Percentiles rank a stretch among this genome's conserved stretches.
Conservation (phyloP, 2,797 vertebrate species). For the Gila robusta region DNA sequence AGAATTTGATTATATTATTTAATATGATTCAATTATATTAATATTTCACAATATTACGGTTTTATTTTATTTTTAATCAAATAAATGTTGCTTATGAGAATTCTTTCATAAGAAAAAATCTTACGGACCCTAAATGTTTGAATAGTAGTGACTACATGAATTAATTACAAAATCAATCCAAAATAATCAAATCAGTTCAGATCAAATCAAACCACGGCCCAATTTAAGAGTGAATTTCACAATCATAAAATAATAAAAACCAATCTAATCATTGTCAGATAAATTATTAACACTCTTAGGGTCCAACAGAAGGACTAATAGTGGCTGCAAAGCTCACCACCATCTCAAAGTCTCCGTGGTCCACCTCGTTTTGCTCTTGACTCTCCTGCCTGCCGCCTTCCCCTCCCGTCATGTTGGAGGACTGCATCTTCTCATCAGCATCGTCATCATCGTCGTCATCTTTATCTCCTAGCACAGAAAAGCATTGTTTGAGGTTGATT, state of each 20-base stretch:
- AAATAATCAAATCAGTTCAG: neutral
- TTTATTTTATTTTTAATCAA: neutral
- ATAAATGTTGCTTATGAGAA: neutral
- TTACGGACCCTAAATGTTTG: neutral
- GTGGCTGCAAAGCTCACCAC: constrained; percentile 85
- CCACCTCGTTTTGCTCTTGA: constrained; percentile 96
- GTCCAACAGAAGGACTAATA: neutral
- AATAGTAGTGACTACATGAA: neutral
- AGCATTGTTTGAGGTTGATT: neutral
- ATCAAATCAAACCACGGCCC: neutral
- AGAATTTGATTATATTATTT: too few relatives aligned
- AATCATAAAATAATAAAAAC: neutral
- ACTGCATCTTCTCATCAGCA: constrained; percentile 95
- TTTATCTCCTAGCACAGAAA: constrained; percentile 87
- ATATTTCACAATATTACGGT: neutral
- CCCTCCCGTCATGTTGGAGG: constrained; percentile 88
- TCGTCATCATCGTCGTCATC: constrained; percentile 97
- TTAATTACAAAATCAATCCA: neutral
- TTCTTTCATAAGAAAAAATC: neutral
- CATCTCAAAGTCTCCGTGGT: constrained; percentile 99
- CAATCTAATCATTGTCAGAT: neutral
- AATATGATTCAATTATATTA: too few relatives aligned
- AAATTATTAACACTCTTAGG: neutral
- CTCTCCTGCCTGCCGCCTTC: constrained; percentile 91
- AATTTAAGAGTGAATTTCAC: neutral